phyloP scores from a whole-genome alignment of 2,888 invertebrate species.

The Troides helena region DNA sequence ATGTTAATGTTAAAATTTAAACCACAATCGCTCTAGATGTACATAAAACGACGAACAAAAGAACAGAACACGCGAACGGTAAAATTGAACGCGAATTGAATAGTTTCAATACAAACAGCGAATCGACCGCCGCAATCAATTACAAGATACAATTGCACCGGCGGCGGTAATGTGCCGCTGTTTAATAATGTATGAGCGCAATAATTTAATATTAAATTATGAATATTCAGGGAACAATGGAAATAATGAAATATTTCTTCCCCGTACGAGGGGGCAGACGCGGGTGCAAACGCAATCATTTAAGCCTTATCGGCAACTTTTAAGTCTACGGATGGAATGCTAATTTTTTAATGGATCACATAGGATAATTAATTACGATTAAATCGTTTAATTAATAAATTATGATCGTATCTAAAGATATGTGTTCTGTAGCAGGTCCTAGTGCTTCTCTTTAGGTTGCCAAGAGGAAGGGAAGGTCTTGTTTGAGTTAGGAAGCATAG shows the following conservation, averaged over 20 bases:
- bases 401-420: too few relatives aligned
- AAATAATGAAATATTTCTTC: conserved; percentile 19
- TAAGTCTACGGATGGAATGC: background rate
- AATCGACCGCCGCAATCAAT: conserved; percentile 73
- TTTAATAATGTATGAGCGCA: conserved; percentile 26
- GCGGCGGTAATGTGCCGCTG: conserved; percentile 17
- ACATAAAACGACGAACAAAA: conserved; percentile 31
- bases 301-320: background rate
- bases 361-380: too few relatives aligned
- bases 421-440: too few relatives aligned
- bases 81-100: conserved; percentile 64
- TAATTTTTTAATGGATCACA: background rate
- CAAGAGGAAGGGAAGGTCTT: too few relatives aligned
- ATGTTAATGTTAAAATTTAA: too few relatives aligned
- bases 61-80: conserved; percentile 30
- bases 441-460: too few relatives aligned
- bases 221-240: conserved; percentile 23
- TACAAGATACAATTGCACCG: conserved; percentile 62
- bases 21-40: background rate
- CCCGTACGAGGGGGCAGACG: background rate
- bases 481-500: too few relatives aligned
- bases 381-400: too few relatives aligned
- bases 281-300: conserved; percentile 6
- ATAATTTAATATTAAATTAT: conserved; percentile 26
- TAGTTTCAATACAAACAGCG: conserved; percentile 73